A percentile compares a stretch with the other conserved stretches of the same genome.
phyloP scores from a whole-genome alignment of 1,140 invertebrate genomes.

The Anadara kagoshimensis region DNA sequence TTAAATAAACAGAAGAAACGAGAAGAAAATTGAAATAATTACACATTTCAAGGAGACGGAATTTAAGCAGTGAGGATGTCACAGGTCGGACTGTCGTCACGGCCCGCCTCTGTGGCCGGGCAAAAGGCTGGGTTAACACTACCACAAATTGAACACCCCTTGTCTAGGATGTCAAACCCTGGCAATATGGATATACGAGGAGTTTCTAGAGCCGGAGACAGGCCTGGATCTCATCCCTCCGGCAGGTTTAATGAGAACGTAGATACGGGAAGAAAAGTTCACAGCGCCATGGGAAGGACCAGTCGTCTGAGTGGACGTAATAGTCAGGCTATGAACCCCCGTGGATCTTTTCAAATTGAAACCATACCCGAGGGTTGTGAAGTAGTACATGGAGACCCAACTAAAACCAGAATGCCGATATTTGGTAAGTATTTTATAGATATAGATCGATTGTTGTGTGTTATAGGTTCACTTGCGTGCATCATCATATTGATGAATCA shows the following conservation, averaged over 20 bases:
- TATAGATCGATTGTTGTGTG: too few relatives aligned
- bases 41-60: slow-evolving; percentile 21
- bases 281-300: slow-evolving; percentile 51
- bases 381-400: slow-evolving; percentile 66
- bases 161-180: slow-evolving; percentile 64
- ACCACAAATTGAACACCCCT: slow-evolving; percentile 64
- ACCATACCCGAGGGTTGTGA: slow-evolving; percentile 70
- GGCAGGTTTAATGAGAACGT: slow-evolving; percentile 59
- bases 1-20: slow-evolving; percentile 7
- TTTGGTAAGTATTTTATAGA: slow-evolving; percentile 65
- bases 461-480: too few relatives aligned
- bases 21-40: slow-evolving; percentile 17
- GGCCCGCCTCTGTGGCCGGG: slow-evolving; percentile 39
- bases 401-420: slow-evolving; percentile 65
- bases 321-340: slow-evolving; percentile 19
- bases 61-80: slow-evolving; percentile 49
- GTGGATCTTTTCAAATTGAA: slow-evolving; percentile 41
- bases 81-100: slow-evolving; percentile 56
- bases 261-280: slow-evolving; percentile 50
- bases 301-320: slow-evolving; percentile 29
- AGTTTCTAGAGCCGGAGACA: slow-evolving; percentile 60
- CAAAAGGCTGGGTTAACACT: slow-evolving; percentile 44
- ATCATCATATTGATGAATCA: too few relatives aligned
- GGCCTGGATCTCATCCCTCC: slow-evolving; percentile 49
- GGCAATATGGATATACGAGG: slow-evolving; percentile 65